Evolutionary conservation across 2,113 vertebrate genomes (phyloP).

Genomic region (Xyrauchen texanus): DNA sequence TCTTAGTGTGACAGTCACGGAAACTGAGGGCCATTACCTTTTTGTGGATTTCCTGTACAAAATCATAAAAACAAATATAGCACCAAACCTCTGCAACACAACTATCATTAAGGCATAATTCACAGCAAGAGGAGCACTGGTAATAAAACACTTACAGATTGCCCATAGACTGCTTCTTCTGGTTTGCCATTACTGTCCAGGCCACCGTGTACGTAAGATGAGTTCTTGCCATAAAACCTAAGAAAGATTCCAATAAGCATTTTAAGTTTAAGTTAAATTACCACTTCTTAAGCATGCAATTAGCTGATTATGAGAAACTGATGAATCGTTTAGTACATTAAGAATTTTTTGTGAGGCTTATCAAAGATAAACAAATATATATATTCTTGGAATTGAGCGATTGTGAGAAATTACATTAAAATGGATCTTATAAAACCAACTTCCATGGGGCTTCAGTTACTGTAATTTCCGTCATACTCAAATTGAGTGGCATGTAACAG

Average conservation of each 20-base stretch:
- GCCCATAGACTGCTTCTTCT: constrained; percentile 92
- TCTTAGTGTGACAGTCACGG: constrained; percentile 96
- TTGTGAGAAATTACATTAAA: too few species aligned
- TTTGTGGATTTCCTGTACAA: constrained; percentile 87
- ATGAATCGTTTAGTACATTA: too few species aligned
- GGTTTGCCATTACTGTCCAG: constrained; percentile 93
- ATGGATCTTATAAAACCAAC: too few species aligned
- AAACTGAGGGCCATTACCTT: constrained; percentile 96
- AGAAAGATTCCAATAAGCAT: background rate
- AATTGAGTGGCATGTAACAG: too few species aligned
- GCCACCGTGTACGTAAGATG: constrained; percentile 95
- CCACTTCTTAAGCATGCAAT: background rate
- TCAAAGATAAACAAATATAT: too few species aligned
- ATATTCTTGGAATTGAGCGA: too few species aligned
- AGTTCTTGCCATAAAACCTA: constrained; percentile 98
- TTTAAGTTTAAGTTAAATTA: too few species aligned
- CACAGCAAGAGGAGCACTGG: background rate
- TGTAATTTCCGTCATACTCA: too few species aligned
- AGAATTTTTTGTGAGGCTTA: too few species aligned
- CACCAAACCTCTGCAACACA: too few species aligned
- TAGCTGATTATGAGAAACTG: too few species aligned
- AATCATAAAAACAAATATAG: background rate
- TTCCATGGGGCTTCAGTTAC: too few species aligned
- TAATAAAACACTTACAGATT: constrained; percentile 81
- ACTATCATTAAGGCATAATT: background rate